These are phyloP conservation scores for Orchestes rusci DNA, from an alignment of 2,888 invertebrate genomes.

Conservation along the genomic window DNA sequence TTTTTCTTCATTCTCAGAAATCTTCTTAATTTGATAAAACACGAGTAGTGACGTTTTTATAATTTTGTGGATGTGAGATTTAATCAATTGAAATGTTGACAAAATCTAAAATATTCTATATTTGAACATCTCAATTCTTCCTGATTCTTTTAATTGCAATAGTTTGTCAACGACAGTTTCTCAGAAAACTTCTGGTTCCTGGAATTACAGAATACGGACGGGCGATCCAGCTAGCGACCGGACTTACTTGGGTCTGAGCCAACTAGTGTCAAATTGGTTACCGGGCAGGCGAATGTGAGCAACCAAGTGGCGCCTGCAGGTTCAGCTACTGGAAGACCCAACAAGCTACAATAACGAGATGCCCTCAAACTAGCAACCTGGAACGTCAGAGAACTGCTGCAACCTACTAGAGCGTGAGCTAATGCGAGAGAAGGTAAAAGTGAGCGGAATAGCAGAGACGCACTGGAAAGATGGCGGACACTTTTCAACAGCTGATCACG, in stretches of 20 bases:
- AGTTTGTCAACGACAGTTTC: too few species aligned
- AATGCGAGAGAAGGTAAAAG: background rate
- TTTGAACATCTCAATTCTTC: too few species aligned
- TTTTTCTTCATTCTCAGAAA: too few species aligned
- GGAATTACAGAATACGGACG: too few species aligned
- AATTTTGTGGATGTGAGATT: too few species aligned
- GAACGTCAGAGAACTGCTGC: constrained; percentile 2
- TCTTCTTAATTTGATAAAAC: too few species aligned
- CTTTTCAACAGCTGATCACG: background rate
- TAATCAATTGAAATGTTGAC: too few species aligned
- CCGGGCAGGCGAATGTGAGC: background rate
- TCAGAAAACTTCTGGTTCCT: too few species aligned
- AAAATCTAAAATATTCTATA: too few species aligned
- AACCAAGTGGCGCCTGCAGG: background rate
- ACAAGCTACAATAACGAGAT: background rate
- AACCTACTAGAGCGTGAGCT: constrained; percentile 1
- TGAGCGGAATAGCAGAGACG: background rate
- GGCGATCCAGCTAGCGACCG: too few species aligned
- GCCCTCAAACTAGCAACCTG: constrained; percentile 1
- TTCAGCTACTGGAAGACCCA: background rate
- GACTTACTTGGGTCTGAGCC: background rate
- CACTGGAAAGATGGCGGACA: background rate
- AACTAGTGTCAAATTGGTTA: background rate
- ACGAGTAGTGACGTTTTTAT: too few species aligned
- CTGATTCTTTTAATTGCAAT: too few species aligned